Base-by-base conservation (phyloP, 35 echinoderm and acorn worm species). In the Eucidaris tribuloides region DNA sequence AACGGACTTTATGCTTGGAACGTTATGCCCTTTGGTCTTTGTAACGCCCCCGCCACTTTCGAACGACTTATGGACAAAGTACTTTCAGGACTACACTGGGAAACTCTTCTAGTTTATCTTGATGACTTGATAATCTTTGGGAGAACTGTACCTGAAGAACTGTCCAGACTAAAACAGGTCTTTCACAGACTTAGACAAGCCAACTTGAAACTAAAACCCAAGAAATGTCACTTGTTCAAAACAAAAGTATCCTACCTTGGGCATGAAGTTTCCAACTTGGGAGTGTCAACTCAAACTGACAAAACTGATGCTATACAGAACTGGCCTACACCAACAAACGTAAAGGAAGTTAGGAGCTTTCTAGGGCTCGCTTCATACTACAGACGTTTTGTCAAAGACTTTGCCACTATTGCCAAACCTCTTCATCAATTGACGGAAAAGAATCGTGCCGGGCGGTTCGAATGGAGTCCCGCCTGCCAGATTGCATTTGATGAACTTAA, bases 141-240 rank as follows among this genome's bases (percentile, higher is more conserved):
- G 17, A 79, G 45, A 13, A 24, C 6, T 9, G 41, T 79, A 22
- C 77, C 41, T 3, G 86, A 84, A 46, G 20, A 71, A 11, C 39
- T 84, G 4, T 20, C 19, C 20, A 24, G 80, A 17, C 52, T 88
- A n/a, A 30, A 42, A 19, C n/a, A 9, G 3, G 59, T 88, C 3
- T 64, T 88, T 22, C 18, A 30, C 18, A 24, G 77, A 43, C 34
- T 88, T 3, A 39, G 78, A 37, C 1, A 83, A 14, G 85, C 85
- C 18, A 52, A 46, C 19, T 50, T 88, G 19, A 88, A 88, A 43
- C 55, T 88, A n/a, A 60, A 89, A 83, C 78, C 79, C 5, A 37
- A 60, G 78, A 89, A 89, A 55, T 89, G 78, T 31, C 77, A 65
- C 31, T 43, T 85, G 29, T 91, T 91, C 63, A 85, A 89, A 37